Conservation (phyloP, 2,113 vertebrate genomes). For the Sceloporus tristichus region DNA sequence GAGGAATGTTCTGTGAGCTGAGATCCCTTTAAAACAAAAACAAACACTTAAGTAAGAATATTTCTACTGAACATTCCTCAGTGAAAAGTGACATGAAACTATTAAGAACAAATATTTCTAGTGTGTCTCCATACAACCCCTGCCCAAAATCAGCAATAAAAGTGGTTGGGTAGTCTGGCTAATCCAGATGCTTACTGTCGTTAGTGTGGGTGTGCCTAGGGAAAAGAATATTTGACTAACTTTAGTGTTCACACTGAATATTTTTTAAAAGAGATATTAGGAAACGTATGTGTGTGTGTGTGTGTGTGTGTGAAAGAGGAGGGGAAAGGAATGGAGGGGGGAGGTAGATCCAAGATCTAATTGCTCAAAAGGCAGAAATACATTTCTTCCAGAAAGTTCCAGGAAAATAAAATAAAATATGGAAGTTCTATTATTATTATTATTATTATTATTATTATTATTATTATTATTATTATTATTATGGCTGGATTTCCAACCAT, state of each 20-base stretch:
- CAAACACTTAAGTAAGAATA: no score
- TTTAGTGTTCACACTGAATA: not conserved
- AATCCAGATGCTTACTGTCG: not conserved
- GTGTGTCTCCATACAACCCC: not conserved
- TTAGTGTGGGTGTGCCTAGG: not conserved
- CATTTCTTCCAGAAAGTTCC: not conserved
- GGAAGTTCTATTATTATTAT: no score
- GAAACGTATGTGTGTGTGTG: no score
- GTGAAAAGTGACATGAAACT: not conserved
- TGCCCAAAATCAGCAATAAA: no score
- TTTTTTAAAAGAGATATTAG: not conserved
- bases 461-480: no score
- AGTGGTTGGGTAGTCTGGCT: no score
- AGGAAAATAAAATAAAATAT: not conserved
- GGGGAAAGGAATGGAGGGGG: no score
- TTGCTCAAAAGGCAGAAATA: not conserved
- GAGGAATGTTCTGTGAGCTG: not conserved
- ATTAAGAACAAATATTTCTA: not conserved
- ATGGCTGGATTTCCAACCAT: constrained; percentile 1
- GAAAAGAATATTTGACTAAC: no score
- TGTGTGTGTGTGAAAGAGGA: no score
- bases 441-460: no score
- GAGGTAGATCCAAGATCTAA: not conserved
- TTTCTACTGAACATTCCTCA: no score
- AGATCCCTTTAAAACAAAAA: not conserved